phyloP scores from a whole-genome alignment of 2,888 invertebrate species.

The Drosophila basisetae region DNA sequence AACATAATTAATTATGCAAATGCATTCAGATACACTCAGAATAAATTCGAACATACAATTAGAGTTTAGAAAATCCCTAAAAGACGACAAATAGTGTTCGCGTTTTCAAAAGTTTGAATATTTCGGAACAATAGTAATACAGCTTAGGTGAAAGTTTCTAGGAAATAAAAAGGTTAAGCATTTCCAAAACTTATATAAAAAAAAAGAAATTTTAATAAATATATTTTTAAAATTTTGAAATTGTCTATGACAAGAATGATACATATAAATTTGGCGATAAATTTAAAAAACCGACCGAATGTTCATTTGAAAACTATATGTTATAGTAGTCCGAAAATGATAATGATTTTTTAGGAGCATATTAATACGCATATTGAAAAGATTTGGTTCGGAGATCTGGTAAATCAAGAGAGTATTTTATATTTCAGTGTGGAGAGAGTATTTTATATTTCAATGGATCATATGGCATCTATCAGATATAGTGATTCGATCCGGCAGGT shows the following conservation, averaged over 20 bases:
- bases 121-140: background rate
- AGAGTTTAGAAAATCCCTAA: background rate
- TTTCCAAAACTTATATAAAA: too few species aligned
- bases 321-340: background rate
- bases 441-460: background rate
- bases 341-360: background rate
- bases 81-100: background rate
- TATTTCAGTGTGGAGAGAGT: too few species aligned
- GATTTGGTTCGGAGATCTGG: background rate
- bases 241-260: background rate
- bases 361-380: background rate
- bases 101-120: background rate
- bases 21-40: slow-evolving; percentile 1
- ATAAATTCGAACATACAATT: background rate
- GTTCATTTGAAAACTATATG: background rate
- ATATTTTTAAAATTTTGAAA: background rate
- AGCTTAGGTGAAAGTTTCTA: background rate
- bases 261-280: background rate
- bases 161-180: background rate
- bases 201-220: background rate
- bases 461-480: background rate
- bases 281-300: background rate
- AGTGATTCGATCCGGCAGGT: background rate
- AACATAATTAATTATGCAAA: slow-evolving; percentile 45
- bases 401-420: background rate